phyloP scores from a whole-genome alignment of 2,113 vertebrate genomes.

The Sebastes fasciatus region DNA sequence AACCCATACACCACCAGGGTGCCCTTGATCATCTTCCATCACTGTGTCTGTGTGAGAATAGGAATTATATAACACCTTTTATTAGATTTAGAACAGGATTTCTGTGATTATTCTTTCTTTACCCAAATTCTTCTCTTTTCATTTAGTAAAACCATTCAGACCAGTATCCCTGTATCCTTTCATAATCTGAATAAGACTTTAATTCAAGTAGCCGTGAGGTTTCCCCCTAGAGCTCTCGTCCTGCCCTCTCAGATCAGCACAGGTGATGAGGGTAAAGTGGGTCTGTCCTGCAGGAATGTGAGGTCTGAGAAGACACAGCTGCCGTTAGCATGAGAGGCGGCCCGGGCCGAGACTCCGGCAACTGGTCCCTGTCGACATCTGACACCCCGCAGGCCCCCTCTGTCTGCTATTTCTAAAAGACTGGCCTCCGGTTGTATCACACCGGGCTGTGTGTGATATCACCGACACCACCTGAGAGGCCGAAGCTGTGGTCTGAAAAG shows the following conservation, averaged over 20 bases:
- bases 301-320: conserved; percentile 82
- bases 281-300: conserved; percentile 80
- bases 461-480: conserved; percentile 28
- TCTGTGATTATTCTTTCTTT: neutral
- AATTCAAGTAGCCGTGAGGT: conserved; percentile 11
- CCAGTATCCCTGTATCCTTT: neutral
- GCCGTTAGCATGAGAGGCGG: conserved; percentile 67
- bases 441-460: conserved; percentile 19
- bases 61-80: neutral
- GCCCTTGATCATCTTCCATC: neutral
- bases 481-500: neutral
- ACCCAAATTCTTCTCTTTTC: neutral
- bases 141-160: neutral
- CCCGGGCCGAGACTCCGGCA: conserved; percentile 71
- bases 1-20: neutral
- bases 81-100: neutral
- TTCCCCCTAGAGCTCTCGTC: neutral
- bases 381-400: conserved; percentile 70
- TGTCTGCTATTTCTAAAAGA: conserved; percentile 71
- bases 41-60: neutral
- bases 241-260: conserved; percentile 63
- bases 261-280: conserved; percentile 80
- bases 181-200: neutral
- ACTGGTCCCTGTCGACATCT: conserved; percentile 78
- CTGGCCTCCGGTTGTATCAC: conserved; percentile 60